These are phyloP conservation scores for Orientallactaga bullata DNA, from an alignment of 2,113 vertebrate species.

Conservation along the genomic window DNA sequence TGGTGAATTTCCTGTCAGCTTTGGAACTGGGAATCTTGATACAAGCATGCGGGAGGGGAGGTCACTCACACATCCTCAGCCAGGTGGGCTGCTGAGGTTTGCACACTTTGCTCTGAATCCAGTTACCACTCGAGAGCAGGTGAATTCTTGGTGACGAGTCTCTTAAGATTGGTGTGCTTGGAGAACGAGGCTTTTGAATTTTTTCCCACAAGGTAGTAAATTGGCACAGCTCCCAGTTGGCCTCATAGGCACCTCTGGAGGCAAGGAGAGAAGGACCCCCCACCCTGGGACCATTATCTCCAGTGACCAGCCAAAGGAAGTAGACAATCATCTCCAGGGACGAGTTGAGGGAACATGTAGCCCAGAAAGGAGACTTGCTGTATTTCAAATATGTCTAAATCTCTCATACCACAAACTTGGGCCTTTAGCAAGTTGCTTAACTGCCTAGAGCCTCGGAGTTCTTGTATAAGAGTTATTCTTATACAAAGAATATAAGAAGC, in stretches of 20 bases:
- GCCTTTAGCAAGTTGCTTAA: neutral
- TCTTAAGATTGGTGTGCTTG: neutral
- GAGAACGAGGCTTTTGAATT: neutral
- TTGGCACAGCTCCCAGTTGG: neutral
- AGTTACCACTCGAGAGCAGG: neutral
- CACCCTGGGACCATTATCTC: neutral
- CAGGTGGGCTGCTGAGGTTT: slow-evolving; percentile 85
- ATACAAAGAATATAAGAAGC: too few relatives aligned
- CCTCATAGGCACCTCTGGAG: neutral
- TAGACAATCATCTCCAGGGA: neutral
- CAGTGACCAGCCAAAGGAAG: neutral
- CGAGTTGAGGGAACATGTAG: neutral
- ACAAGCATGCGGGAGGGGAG: slow-evolving; percentile 85
- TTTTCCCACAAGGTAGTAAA: neutral
- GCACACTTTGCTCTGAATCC: neutral
- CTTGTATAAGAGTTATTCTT: neutral
- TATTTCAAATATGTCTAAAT: neutral
- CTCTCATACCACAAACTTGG: neutral
- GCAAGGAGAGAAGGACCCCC: neutral
- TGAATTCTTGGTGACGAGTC: rapidly evolving
- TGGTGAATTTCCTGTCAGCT: slow-evolving; percentile 85
- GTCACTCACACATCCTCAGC: slow-evolving; percentile 84
- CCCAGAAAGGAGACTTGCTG: neutral
- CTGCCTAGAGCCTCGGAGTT: neutral
- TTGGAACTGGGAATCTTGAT: slow-evolving; percentile 84